These are phyloP conservation scores for Sylvilagus floridanus DNA, from an alignment of 2,797 vertebrate species.

Conservation along the genomic window DNA sequence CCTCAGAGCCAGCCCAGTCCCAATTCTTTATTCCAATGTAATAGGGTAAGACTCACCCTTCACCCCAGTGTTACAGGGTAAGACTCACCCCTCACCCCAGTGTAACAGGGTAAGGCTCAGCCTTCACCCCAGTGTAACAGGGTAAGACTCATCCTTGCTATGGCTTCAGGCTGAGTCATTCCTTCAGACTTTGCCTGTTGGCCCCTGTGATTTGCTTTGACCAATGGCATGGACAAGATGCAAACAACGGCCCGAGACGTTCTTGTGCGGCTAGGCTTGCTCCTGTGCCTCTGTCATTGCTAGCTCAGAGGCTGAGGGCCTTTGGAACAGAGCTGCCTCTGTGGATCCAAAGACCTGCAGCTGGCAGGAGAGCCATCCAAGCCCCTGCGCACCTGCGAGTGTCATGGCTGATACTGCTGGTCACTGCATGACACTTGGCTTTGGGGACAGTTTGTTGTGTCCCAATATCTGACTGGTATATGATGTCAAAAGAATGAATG, in stretches of 20 bases:
- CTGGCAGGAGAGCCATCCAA: neutral
- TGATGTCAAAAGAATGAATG: neutral
- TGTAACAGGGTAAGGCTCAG: too few relatives aligned
- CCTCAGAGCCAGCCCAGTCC: too few relatives aligned
- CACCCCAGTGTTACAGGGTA: too few relatives aligned
- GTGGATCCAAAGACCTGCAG: neutral
- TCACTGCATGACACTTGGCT: neutral
- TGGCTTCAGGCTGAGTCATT: neutral
- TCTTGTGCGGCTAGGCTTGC: too few relatives aligned
- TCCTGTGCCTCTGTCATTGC: neutral
- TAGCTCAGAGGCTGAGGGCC: neutral
- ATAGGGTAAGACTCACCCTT: too few relatives aligned
- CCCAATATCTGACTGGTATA: neutral
- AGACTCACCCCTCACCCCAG: too few relatives aligned
- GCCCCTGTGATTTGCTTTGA: neutral
- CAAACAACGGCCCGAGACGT: neutral
- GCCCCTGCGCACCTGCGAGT: neutral
- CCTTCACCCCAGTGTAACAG: neutral
- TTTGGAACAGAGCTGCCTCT: neutral
- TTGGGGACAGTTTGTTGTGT: conserved; percentile 5
- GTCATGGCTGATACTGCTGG: neutral
- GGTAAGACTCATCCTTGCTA: neutral
- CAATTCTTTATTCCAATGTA: too few relatives aligned
- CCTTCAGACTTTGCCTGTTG: neutral
- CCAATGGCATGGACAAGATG: neutral